Base-by-base conservation (phyloP, 2,113 vertebrate species). In the Verasper variegatus region DNA sequence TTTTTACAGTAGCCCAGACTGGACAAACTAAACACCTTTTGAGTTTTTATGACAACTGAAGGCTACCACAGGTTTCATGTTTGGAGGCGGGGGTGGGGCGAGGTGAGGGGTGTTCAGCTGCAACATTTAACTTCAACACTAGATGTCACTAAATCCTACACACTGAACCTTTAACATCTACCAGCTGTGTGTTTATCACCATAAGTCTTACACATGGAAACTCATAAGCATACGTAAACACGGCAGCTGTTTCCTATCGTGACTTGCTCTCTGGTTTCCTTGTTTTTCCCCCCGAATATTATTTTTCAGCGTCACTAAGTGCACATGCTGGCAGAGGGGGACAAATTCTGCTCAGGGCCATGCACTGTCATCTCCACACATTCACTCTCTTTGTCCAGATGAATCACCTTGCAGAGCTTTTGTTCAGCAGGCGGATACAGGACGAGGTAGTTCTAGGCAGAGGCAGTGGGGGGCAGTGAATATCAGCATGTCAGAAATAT, bases 401-500 rank as follows among this genome's bases (percentile, higher is more conserved):
- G 18, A 47, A 68, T 84, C 24, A 45, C 35, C 11, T 63, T 80
- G 58, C 69, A 77, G 68, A 52, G 21, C 20, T 57, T 78, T 70
- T 68, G 47, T 75, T 47, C n/a, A 54, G 67, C 69, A 55, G 45
- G 52, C 65, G 27, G 55, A 31, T 1, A 23, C 52, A 40, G 57
- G 2, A 13, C 52, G 49, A 24, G 86, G 90, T 57, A 78, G 71
- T 91, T 80, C 63, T 31, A 0, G 5, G 15, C 63, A 54, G 57
- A 76, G 59, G 56, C 83, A 85, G 24, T 26, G 64, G 88, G 76
- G 81, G 88, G 85, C 86, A 90, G 83, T 83, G 64, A 84, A 60
- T 52, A 76, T 84, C 88, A 88, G 76, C 55, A 75, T 42, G 68
- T 76, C 68, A 60, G 23, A 9, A 2, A 31, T 18, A 12, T 75